Base-by-base conservation (phyloP, 2,113 vertebrate species). In the Chrysemys picta region DNA sequence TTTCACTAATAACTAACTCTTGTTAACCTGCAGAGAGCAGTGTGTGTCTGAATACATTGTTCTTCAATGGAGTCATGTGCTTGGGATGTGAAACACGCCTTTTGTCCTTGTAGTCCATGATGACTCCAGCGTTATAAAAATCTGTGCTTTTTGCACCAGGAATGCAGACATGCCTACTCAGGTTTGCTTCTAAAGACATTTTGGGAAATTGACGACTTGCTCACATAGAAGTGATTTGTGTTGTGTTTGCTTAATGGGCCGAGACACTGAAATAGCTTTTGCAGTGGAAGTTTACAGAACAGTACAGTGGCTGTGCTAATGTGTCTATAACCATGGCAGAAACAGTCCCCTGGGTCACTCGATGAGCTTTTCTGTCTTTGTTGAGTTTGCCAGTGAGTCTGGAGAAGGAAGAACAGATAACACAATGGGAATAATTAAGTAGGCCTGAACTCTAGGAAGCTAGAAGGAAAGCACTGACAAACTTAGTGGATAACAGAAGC, bases 271-370 rank as follows among this genome's bases (percentile, higher is more conserved):
- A n/a, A 93, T 80, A 89, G n/a, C 50, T 31, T 89, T 85, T 80
- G 79, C 80, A 69, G 47, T 62, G 89, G 72, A 76, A 84, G 24
- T 49, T 90, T 87, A 52, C 13, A 47, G 13, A 82, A 31, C 29
- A 89, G 16, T 91, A 85, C 79, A 80, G 12, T 50, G 88, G 75
- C 54, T 94, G 79, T 96, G 93, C 92, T 89, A 87, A 83, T 49
- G 59, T 38, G 59, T 49, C 35, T 54, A 56, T 79, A 90, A 85
- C n/a, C 2, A 6, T 29, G 24, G 69, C 78, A 76, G 79, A 93
- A 81, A 42, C 10, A 84, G 22, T 81, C 2, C n/a, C 83, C 59
- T 82, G 16, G 57, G 89, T 87, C 8, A 31, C 69, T 88, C 38
- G 13, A 42, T 42, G 27, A 10, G 87, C 2, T 79, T 85, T 59